Evolutionary conservation across 2,797 vertebrate genomes (phyloP).

Genomic region (Columba guinea): DNA sequence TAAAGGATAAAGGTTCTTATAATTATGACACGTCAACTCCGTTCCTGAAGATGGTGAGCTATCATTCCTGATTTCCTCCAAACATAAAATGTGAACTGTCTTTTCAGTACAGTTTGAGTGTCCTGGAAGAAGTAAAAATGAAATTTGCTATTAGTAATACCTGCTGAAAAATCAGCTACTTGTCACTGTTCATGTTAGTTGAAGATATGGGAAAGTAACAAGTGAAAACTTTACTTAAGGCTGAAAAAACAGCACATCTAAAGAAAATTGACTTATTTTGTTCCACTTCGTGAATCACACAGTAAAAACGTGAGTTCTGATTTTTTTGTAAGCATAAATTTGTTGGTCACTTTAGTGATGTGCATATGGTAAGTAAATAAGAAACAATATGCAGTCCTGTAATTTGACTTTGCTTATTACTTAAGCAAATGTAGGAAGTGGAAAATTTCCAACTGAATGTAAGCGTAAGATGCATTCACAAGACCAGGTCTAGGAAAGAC

Average conservation of each 20-base stretch:
- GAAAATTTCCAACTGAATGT: neutral
- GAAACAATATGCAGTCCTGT: neutral
- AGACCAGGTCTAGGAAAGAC: neutral
- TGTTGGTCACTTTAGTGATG: neutral
- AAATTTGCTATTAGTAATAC: neutral
- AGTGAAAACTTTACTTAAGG: neutral
- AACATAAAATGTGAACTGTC: neutral
- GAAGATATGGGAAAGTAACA: neutral
- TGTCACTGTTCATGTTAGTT: neutral
- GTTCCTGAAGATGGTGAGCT: constrained; percentile 87
- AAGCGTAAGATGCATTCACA: neutral
- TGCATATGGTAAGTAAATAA: neutral
- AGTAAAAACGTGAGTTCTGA: neutral
- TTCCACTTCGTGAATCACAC: neutral
- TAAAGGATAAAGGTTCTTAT: constrained; percentile 85
- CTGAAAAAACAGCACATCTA: neutral
- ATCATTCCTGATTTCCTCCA: neutral
- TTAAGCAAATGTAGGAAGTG: neutral
- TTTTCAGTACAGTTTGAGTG: neutral
- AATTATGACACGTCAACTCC: constrained; percentile 75
- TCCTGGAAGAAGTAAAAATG: neutral
- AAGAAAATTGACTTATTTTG: neutral
- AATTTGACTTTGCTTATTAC: neutral
- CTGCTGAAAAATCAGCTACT: neutral
- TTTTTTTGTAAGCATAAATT: neutral